Percentiles rank a stretch among this genome's conserved stretches.
These are phyloP conservation scores for Orussus abietinus DNA, from an alignment of 1,140 invertebrate species.

Conservation along the genomic window DNA sequence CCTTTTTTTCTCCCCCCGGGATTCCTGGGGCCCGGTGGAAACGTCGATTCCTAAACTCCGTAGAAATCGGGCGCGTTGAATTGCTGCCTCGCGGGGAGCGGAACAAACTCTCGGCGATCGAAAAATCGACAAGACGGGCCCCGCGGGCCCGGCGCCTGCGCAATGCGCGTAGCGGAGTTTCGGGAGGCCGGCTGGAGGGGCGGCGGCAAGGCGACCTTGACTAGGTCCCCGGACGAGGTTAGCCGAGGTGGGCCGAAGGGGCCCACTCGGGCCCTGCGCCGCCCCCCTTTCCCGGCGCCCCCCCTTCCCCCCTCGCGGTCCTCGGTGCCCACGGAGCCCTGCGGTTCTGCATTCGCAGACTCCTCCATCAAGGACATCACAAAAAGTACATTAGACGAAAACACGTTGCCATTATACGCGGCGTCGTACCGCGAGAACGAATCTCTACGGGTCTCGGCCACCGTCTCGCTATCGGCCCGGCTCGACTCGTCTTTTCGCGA, in stretches of 20 bases:
- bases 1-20: too few relatives aligned
- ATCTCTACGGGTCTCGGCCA: too few relatives aligned
- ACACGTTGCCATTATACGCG: slow-evolving; percentile 51
- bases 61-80: too few relatives aligned
- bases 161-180: not conserved
- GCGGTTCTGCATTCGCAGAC: slow-evolving; percentile 55
- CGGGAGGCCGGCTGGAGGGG: slow-evolving; percentile 18
- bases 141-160: too few relatives aligned
- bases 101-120: too few relatives aligned
- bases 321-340: slow-evolving; percentile 34
- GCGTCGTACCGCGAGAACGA: slow-evolving; percentile 23
- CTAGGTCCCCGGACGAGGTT: slow-evolving; percentile 49
- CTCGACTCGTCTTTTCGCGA: not conserved
- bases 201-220: slow-evolving; percentile 43
- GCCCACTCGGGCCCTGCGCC: slow-evolving; percentile 8
- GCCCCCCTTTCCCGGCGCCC: slow-evolving; percentile 5
- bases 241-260: slow-evolving; percentile 37
- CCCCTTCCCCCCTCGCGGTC: slow-evolving; percentile 4
- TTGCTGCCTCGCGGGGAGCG: too few relatives aligned
- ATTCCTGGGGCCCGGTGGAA: too few relatives aligned
- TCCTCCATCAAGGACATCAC: slow-evolving; percentile 54
- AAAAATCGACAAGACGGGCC: too few relatives aligned
- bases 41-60: too few relatives aligned
- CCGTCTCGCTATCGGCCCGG: slow-evolving; percentile 13
- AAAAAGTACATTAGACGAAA: slow-evolving; percentile 56